Evolutionary conservation across 2,113 vertebrate species (phyloP).

Genomic region (Tinamus guttatus): DNA sequence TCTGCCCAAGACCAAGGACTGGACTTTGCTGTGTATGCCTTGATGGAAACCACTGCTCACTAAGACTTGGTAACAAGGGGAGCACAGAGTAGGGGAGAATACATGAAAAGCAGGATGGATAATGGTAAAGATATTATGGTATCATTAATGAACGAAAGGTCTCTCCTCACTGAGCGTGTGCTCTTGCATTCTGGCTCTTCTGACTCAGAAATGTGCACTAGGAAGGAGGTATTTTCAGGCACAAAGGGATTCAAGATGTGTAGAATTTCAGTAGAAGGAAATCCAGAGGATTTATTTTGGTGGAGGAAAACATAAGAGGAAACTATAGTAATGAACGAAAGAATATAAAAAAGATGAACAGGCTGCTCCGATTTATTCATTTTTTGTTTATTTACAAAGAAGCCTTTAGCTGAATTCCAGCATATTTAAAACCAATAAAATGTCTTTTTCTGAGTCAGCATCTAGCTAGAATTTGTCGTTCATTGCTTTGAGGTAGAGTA

Average conservation of each 20-base stretch:
- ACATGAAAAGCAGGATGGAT: neutral
- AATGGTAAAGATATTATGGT: neutral
- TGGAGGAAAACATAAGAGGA: neutral
- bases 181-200: neutral
- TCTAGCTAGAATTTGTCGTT: neutral
- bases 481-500: neutral
- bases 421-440: neutral
- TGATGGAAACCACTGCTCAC: constrained; percentile 11
- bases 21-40: neutral
- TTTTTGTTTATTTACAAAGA: neutral
- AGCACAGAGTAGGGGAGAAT: neutral
- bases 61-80: neutral
- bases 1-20: neutral
- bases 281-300: neutral
- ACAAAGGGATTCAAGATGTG: neutral
- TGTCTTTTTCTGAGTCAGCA: neutral
- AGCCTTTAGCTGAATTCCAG: neutral
- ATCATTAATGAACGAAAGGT: neutral
- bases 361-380: neutral
- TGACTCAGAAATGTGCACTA: neutral
- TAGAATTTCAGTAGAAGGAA: neutral
- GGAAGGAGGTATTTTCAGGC: neutral
- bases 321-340: neutral
- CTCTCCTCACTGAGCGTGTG: neutral
- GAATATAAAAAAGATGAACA: neutral